Evolutionary conservation across 2,888 invertebrate genomes (phyloP).

Genomic region (Agelastica alni): DNA sequence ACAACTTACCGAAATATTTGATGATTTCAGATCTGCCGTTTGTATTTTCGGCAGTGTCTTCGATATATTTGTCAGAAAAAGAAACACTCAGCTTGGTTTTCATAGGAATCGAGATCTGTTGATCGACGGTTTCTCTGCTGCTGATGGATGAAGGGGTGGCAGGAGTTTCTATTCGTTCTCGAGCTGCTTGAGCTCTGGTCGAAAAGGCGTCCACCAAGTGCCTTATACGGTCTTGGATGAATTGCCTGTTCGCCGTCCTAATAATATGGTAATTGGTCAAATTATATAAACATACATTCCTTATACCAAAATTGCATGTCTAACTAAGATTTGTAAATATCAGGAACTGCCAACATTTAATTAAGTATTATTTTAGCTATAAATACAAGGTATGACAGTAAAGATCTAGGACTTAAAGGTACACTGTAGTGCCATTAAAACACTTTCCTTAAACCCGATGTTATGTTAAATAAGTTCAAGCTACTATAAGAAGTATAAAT

Average conservation of each 20-base stretch:
- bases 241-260: slow-evolving; percentile 49
- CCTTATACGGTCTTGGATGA: slow-evolving; percentile 59
- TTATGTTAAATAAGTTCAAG: no score
- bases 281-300: no score
- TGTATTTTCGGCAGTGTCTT: slow-evolving; percentile 33
- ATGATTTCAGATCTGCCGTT: slow-evolving; percentile 11
- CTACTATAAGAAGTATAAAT: no score
- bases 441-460: no score
- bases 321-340: no score
- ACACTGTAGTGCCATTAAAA: no score
- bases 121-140: slow-evolving; percentile 55
- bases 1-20: slow-evolving; percentile 17
- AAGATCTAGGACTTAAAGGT: no score
- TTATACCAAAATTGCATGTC: no score
- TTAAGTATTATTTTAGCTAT: no score
- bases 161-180: slow-evolving; percentile 64
- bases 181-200: slow-evolving; percentile 62
- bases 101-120: slow-evolving; percentile 43
- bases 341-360: no score
- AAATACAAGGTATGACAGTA: no score
- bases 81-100: slow-evolving; percentile 43
- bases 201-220: slow-evolving; percentile 66
- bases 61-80: slow-evolving; percentile 39
- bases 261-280: no score
- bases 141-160: slow-evolving; percentile 67